Conservation (phyloP, 2,797 vertebrate species). For the Erethizon dorsatum region DNA sequence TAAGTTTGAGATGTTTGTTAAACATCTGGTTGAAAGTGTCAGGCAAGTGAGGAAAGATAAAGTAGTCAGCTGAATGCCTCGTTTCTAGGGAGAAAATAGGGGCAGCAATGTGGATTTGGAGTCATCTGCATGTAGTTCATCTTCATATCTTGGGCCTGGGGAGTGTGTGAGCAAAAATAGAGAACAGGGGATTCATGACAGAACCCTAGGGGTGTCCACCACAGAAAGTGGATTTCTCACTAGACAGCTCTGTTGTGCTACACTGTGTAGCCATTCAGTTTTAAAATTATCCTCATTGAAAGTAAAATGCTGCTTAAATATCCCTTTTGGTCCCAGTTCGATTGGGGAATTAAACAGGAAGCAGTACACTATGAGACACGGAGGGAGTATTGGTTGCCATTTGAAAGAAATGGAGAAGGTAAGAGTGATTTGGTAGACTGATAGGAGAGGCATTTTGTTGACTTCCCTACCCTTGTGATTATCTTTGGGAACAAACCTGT, state of each 20-base stretch:
- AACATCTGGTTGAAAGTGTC: background rate
- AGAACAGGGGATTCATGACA: background rate
- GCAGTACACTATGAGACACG: background rate
- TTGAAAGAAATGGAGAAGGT: background rate
- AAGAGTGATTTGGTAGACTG: background rate
- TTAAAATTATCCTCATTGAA: background rate
- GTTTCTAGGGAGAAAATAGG: background rate
- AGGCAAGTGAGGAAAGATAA: background rate
- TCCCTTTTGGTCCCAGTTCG: background rate
- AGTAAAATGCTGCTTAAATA: background rate
- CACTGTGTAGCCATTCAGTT: background rate
- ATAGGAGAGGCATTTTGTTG: background rate
- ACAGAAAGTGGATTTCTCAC: background rate
- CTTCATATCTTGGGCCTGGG: background rate
- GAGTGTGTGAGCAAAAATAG: background rate
- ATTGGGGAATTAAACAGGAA: background rate
- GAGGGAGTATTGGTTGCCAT: background rate
- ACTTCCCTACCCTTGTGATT: background rate
- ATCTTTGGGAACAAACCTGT: background rate
- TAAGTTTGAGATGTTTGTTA: background rate
- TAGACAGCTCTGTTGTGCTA: background rate
- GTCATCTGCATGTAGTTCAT: background rate
- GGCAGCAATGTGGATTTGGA: background rate
- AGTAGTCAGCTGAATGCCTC: background rate
- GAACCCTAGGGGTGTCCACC: background rate